Evolutionary conservation across 2,888 invertebrate genomes (phyloP).

Genomic region (Emesis castigata): DNA sequence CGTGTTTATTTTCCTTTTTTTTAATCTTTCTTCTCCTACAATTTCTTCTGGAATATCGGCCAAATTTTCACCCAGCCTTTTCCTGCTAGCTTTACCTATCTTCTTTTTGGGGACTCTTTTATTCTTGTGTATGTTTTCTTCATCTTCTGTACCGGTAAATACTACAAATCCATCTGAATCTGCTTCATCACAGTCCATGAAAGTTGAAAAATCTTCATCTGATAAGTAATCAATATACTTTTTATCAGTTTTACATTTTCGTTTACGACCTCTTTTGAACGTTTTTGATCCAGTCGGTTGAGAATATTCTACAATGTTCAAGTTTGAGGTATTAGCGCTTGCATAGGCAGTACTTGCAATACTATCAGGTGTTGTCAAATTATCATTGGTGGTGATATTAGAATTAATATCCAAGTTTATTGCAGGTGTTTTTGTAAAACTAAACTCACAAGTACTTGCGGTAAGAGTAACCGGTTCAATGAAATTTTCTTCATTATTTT

Average conservation of each 20-base stretch:
- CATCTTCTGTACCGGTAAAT: not conserved
- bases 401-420: not conserved
- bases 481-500: not conserved
- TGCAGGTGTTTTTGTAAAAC: not conserved
- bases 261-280: not conserved
- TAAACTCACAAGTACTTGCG: not conserved
- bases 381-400: not conserved
- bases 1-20: conserved; percentile 34
- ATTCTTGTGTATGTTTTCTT: not conserved
- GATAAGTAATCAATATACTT: conserved; percentile 2
- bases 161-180: conserved; percentile 6
- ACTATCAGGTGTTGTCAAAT: not conserved
- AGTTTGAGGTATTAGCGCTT: not conserved
- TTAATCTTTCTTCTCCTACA: conserved; percentile 21
- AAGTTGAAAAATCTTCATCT: conserved; percentile 22
- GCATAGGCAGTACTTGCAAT: not conserved
- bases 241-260: not conserved
- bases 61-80: not conserved
- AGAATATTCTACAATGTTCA: not conserved
- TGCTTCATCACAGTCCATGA: conserved; percentile 4
- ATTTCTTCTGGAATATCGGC: not conserved
- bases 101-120: not conserved
- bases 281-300: not conserved
- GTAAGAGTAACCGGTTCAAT: not conserved
- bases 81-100: not conserved